Percentiles rank a stretch among this genome's conserved stretches.
These are phyloP conservation scores for Knipowitschia caucasica DNA, from an alignment of 2,797 vertebrate species.

Conservation along the genomic window DNA sequence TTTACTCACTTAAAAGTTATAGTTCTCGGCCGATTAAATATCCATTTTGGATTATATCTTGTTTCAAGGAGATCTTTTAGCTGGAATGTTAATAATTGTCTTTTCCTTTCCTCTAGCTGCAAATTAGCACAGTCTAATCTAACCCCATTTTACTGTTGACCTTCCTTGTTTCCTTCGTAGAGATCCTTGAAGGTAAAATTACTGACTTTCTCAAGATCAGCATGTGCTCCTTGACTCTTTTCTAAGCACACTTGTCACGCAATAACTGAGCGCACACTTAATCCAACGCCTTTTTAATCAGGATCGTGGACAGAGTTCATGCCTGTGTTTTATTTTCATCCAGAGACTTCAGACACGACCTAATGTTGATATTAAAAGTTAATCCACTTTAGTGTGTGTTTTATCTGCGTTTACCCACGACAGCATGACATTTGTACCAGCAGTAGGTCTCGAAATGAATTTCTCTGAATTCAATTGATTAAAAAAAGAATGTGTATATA, in stretches of 20 bases:
- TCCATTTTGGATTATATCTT: neutral
- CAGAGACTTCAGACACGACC: constrained; percentile 12
- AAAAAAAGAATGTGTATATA: neutral
- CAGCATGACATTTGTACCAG: constrained; percentile 8
- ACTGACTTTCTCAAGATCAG: constrained; percentile 13
- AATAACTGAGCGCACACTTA: constrained; percentile 18
- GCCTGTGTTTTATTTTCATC: constrained; percentile 24
- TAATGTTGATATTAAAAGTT: constrained; percentile 21
- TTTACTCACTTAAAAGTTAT: neutral
- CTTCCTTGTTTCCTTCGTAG: neutral
- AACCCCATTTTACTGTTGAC: constrained; percentile 5
- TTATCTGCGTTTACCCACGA: constrained; percentile 17
- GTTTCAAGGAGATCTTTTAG: neutral
- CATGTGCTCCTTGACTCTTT: constrained; percentile 19
- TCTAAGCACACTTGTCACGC: constrained; percentile 25
- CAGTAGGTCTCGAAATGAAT: neutral
- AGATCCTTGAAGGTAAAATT: constrained; percentile 8
- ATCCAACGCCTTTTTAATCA: constrained; percentile 13
- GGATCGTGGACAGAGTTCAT: constrained; percentile 26
- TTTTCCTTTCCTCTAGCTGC: neutral
- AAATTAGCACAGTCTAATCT: constrained; percentile 11
- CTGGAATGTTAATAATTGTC: neutral
- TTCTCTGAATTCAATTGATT: neutral
- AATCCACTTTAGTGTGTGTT: constrained; percentile 25
- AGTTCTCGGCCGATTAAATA: neutral